Percentiles rank a stretch among this genome's conserved stretches.
Evolutionary conservation across 2,113 vertebrate species (phyloP).

Genomic region (Trinectes maculatus): DNA sequence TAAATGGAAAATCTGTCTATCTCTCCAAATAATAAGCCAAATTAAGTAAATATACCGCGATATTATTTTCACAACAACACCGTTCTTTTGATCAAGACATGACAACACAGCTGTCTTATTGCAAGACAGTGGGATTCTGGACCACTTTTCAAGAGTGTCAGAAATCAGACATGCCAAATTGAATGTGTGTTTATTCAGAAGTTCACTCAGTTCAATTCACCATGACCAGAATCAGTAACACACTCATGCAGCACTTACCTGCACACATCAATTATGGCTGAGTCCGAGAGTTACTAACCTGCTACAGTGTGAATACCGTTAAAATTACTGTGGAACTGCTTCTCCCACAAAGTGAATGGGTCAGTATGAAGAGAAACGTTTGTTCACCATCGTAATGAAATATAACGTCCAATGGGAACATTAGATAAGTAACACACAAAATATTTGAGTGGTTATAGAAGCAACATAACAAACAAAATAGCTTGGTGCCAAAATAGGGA

Average conservation of each 20-base stretch:
- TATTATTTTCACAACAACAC: too few species aligned
- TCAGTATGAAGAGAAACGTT: neutral
- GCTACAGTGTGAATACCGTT: neutral
- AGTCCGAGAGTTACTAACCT: neutral
- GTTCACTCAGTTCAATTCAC: too few species aligned
- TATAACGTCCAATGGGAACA: too few species aligned
- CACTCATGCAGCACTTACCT: slow-evolving; percentile 69
- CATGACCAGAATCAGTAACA: neutral
- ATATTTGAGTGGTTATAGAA: neutral
- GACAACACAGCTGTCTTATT: too few species aligned
- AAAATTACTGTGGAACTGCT: neutral
- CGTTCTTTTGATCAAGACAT: too few species aligned
- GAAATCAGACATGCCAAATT: neutral
- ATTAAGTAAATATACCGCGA: too few species aligned
- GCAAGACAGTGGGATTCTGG: too few species aligned
- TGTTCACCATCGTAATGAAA: neutral
- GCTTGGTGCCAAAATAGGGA: too few species aligned
- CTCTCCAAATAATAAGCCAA: too few species aligned
- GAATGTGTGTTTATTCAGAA: too few species aligned
- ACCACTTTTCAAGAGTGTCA: too few species aligned
- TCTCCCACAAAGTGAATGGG: neutral
- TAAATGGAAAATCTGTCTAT: too few species aligned
- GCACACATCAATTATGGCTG: neutral
- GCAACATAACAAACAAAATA: neutral
- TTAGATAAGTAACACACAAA: neutral